A percentile compares a stretch with the other conserved stretches of the same genome.
Evolutionary conservation across 2,888 invertebrate genomes (phyloP).

Genomic region (Poecilobothrus nobilitatus): DNA sequence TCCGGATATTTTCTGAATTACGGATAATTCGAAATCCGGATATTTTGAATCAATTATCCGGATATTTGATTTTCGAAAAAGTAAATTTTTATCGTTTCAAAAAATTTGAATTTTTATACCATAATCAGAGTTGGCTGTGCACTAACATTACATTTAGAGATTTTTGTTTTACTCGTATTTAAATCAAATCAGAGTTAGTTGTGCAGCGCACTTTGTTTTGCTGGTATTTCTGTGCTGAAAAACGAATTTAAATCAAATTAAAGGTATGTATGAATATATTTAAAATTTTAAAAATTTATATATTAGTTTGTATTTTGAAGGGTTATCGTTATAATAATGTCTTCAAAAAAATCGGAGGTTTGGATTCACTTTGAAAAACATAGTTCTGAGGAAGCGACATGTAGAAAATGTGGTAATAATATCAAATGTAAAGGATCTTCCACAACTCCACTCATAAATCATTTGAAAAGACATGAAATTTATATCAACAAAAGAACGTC

Average conservation of each 20-base stretch:
- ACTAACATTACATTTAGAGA: constrained; percentile 8
- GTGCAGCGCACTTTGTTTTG: not conserved
- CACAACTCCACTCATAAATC: too few species aligned
- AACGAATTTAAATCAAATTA: constrained; percentile 8
- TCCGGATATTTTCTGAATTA: constrained; percentile 8
- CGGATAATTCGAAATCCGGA: constrained; percentile 9
- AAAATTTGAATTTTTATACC: constrained; percentile 10
- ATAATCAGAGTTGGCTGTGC: constrained; percentile 8
- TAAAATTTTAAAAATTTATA: too few species aligned
- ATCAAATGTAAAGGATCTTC: too few species aligned
- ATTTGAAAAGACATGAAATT: too few species aligned
- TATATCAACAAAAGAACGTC: too few species aligned
- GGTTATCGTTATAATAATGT: too few species aligned
- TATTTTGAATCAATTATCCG: constrained; percentile 10
- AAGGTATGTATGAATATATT: constrained; percentile 9
- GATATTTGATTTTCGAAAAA: constrained; percentile 8
- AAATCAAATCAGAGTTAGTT: not conserved
- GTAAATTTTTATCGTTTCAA: constrained; percentile 9
- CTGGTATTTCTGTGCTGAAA: constrained; percentile 3
- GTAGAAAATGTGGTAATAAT: too few species aligned
- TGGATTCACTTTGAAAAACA: too few species aligned
- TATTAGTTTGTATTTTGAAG: constrained; percentile 8
- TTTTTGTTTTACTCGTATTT: constrained; percentile 10
- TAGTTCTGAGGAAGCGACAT: too few species aligned
- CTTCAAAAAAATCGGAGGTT: too few species aligned